Evolutionary conservation across 2,113 vertebrate species (phyloP).

Genomic region (Halichoeres trimaculatus): DNA sequence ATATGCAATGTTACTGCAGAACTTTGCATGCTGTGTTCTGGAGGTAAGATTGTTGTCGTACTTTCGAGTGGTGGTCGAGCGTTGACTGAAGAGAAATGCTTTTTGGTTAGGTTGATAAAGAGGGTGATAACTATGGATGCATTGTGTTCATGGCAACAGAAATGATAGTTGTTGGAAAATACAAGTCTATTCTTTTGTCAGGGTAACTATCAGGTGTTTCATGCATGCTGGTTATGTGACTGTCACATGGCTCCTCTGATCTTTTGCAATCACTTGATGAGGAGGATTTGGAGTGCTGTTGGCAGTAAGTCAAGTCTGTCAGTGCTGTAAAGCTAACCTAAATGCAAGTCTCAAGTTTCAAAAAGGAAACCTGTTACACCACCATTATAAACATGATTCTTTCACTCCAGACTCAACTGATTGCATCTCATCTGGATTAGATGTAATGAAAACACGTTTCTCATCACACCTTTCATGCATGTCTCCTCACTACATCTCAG

Average conservation of each 20-base stretch:
- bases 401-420: neutral
- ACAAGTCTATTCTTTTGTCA: neutral
- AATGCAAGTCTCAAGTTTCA: neutral
- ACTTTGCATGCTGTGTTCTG: no score
- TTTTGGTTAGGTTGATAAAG: no score
- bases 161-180: neutral
- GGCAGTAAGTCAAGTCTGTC: neutral
- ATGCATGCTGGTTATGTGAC: neutral
- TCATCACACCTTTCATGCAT: neutral
- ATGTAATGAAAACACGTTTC: neutral
- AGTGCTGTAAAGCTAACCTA: neutral
- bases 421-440: neutral
- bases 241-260: neutral
- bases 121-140: no score
- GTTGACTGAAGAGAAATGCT: no score
- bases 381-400: neutral
- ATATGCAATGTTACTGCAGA: no score
- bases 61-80: no score
- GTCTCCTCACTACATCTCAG: constrained; percentile 6
- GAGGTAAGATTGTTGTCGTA: no score
- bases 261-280: neutral
- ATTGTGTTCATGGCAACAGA: neutral
- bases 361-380: constrained; percentile 9
- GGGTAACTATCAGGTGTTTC: neutral
- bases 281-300: neutral